These are phyloP conservation scores for Sphaerophoria taeniata DNA, from an alignment of 2,888 invertebrate species.

Conservation along the genomic window DNA sequence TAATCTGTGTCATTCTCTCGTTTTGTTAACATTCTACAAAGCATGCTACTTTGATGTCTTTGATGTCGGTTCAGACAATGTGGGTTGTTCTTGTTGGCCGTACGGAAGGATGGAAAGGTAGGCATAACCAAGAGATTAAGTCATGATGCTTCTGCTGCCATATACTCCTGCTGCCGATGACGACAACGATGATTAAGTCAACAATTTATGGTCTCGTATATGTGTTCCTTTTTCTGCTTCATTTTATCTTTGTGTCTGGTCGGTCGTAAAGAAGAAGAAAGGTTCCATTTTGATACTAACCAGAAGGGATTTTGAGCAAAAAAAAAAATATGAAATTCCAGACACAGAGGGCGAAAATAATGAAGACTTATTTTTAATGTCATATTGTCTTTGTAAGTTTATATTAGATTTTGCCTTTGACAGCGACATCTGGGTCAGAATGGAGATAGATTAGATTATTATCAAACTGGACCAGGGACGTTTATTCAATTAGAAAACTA, in stretches of 20 bases:
- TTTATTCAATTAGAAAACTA: too few relatives aligned
- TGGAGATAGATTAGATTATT: neutral
- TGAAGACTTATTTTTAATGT: neutral
- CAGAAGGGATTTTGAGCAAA: slow-evolving; percentile 12
- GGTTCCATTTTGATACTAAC: slow-evolving; percentile 4
- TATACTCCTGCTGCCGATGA: slow-evolving; percentile 6
- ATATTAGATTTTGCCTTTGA: slow-evolving; percentile 7
- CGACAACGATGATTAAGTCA: slow-evolving; percentile 45
- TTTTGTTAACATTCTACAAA: slow-evolving; percentile 25
- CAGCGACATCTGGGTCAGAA: slow-evolving; percentile 35
- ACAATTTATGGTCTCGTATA: slow-evolving; percentile 49
- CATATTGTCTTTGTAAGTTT: neutral
- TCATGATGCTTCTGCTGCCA: slow-evolving; percentile 28
- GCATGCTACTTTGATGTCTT: slow-evolving; percentile 6
- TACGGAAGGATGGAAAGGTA: neutral
- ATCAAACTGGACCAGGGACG: neutral
- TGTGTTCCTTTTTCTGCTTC: neutral
- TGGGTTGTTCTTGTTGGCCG: neutral
- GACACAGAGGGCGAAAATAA: neutral
- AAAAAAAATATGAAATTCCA: slow-evolving; percentile 11
- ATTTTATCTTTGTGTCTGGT: slow-evolving; percentile 5
- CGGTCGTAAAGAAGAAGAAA: neutral
- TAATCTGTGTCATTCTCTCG: slow-evolving; percentile 63
- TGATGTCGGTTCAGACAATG: slow-evolving; percentile 11
- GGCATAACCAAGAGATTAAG: slow-evolving; percentile 45